These are phyloP conservation scores for Zoanthus solanderi DNA, from an alignment of 92 coral and sea anemone genomes.

Conservation along the genomic window DNA sequence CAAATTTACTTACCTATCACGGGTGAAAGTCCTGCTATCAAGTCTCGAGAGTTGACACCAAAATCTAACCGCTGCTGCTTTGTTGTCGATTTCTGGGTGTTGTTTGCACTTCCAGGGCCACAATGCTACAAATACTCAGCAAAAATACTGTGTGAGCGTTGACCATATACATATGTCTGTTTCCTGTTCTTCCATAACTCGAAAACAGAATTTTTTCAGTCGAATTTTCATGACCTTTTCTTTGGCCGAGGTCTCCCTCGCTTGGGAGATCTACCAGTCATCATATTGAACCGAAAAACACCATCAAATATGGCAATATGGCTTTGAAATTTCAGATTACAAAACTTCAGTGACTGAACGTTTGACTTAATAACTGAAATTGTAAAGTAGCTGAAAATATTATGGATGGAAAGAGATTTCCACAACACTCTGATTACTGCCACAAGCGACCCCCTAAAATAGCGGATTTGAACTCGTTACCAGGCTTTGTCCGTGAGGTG, in stretches of 20 bases:
- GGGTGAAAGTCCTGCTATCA: not conserved
- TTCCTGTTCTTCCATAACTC: conserved; percentile 17
- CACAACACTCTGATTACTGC: not conserved
- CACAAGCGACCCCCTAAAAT: conserved; percentile 31
- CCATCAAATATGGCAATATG: conserved; percentile 20
- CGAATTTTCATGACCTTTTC: conserved; percentile 6
- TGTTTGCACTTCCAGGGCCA: conserved; percentile 25
- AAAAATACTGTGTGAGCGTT: conserved; percentile 20
- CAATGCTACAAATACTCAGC: conserved; percentile 26
- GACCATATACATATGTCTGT: conserved; percentile 16
- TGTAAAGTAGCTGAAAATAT: conserved; percentile 25
- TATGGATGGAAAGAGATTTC: conserved; percentile 29
- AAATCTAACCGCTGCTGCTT: conserved; percentile 30
- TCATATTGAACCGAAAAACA: conserved; percentile 30
- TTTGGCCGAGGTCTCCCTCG: conserved; percentile 44
- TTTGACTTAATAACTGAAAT: conserved; percentile 17
- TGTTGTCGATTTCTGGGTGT: not conserved
- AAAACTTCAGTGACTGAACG: not conserved
- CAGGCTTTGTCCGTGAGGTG: conserved; percentile 21
- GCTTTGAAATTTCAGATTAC: conserved; percentile 32
- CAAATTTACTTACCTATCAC: conserved; percentile 23
- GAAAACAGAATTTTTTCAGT: conserved; percentile 15
- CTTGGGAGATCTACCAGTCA: conserved; percentile 28
- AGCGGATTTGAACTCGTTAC: conserved; percentile 24
- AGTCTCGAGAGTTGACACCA: conserved; percentile 19